Conservation (phyloP, 2,888 invertebrate species). For the Congeria kusceri region DNA sequence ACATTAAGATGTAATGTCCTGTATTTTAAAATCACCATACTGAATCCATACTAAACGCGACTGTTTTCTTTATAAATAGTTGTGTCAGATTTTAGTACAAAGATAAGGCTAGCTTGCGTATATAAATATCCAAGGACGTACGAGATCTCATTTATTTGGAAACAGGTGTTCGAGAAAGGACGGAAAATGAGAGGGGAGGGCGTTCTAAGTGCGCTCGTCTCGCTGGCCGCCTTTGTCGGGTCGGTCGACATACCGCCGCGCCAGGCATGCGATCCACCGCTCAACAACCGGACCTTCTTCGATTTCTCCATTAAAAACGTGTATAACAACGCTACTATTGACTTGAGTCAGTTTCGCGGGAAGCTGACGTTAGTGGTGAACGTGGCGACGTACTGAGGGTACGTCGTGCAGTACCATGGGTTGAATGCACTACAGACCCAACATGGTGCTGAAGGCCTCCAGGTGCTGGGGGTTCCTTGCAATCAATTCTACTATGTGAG, state of each 20-base stretch:
- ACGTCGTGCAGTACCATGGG: conserved; percentile 85
- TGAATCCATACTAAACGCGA: no score
- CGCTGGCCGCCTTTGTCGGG: conserved; percentile 15
- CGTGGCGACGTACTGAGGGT: conserved; percentile 87
- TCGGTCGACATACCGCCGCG: conserved; percentile 38
- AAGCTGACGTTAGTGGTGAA: conserved; percentile 85
- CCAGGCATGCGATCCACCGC: conserved; percentile 39
- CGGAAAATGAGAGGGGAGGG: not conserved
- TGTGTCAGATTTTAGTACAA: no score
- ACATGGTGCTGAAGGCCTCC: conserved; percentile 81
- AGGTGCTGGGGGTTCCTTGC: conserved; percentile 86
- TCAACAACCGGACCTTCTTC: conserved; percentile 52
- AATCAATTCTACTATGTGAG: conserved; percentile 85
- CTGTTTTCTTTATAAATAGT: no score
- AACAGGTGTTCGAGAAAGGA: no score
- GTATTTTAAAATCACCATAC: no score
- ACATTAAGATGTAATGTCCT: no score
- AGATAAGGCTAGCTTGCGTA: no score
- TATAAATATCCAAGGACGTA: no score
- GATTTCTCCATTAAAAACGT: conserved; percentile 63
- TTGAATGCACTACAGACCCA: conserved; percentile 86
- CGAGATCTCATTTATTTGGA: no score
- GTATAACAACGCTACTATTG: conserved; percentile 54
- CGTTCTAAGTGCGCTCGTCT: conserved; percentile 4
- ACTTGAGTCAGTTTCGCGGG: conserved; percentile 60